Conservation (phyloP, 2,113 vertebrate genomes). For the Embiotoca jacksoni region DNA sequence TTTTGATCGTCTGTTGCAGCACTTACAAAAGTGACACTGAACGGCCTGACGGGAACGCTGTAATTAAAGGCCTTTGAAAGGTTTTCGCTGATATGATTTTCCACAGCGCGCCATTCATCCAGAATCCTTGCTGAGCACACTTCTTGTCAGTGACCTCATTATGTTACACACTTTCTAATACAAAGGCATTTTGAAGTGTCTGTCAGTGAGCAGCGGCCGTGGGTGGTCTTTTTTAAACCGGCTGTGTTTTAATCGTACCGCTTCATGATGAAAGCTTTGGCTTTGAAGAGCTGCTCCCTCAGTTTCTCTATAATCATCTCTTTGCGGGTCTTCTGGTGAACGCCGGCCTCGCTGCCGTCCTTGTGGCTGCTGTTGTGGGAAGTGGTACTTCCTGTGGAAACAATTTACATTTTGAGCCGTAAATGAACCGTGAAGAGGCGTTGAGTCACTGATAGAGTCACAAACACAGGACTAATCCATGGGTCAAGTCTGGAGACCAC, state of each 20-base stretch:
- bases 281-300: constrained; percentile 92
- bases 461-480: background rate
- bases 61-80: constrained; percentile 63
- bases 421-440: constrained; percentile 29
- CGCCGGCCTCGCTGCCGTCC: constrained; percentile 89
- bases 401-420: constrained; percentile 47
- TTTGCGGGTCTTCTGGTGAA: constrained; percentile 90
- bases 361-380: constrained; percentile 92
- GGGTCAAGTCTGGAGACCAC: background rate
- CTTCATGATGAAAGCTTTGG: constrained; percentile 89
- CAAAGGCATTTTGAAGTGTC: background rate
- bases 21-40: constrained; percentile 57
- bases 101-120: constrained; percentile 12
- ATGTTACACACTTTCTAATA: background rate
- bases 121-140: constrained; percentile 20
- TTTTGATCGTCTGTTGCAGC: constrained; percentile 43
- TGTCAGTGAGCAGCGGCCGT: background rate
- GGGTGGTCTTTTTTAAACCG: background rate
- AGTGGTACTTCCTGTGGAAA: constrained; percentile 90
- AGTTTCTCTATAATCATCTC: constrained; percentile 93
- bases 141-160: constrained; percentile 26
- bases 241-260: constrained; percentile 81
- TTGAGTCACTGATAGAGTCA: background rate
- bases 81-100: constrained; percentile 39
- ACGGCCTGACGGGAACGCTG: constrained; percentile 44